Evolutionary conservation across 2,888 invertebrate species (phyloP), one percentile per base, ranked within the genome.

Genomic region (Nysson spinosus): DNA sequence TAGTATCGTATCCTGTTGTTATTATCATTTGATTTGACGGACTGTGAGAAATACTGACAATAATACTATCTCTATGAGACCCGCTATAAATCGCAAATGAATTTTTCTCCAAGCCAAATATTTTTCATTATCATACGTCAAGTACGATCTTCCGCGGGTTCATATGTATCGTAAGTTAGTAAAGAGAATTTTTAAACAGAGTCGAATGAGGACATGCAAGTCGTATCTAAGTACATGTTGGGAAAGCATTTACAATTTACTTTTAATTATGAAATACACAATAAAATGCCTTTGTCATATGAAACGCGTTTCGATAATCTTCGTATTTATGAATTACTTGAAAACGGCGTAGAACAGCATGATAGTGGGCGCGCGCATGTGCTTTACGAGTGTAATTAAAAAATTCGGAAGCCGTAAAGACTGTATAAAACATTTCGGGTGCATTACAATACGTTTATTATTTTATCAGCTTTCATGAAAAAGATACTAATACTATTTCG

Each of bases 391-490:
- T 55, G 26, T 56, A 49, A 68, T 56, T 52, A 3, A 9, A n/a
- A n/a, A n/a, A 61, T 49, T 69, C 56, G 56, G 56, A 65, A 46
- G 56, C 56, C 37, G 32, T 60, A 43, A 66, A 69, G 58, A 73
- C 58, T 72, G 69, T 73, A 52, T 61, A 73, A 72, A 42, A 70
- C 51, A 57, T 44, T 54, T 58, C 17, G 35, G 9, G 57, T 30
- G 35, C 35, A 34, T 51, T 54, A 43, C 12, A 26, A 63, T 56
- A 55, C 44, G 57, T 66, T 67, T 52, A 16, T 55, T 51, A 58
- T 55, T 67, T 46, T 64, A 64, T 61, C 42, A 51, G 32, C 39
- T 28, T 55, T 44, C 44, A 11, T 9, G 16, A 14, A 63, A 57
- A 32, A 37, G 19, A 16, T 42, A 58, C 39, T 22, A 16, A 52